Conservation (phyloP, 2,797 vertebrate species). For the Sitta carolinensis region DNA sequence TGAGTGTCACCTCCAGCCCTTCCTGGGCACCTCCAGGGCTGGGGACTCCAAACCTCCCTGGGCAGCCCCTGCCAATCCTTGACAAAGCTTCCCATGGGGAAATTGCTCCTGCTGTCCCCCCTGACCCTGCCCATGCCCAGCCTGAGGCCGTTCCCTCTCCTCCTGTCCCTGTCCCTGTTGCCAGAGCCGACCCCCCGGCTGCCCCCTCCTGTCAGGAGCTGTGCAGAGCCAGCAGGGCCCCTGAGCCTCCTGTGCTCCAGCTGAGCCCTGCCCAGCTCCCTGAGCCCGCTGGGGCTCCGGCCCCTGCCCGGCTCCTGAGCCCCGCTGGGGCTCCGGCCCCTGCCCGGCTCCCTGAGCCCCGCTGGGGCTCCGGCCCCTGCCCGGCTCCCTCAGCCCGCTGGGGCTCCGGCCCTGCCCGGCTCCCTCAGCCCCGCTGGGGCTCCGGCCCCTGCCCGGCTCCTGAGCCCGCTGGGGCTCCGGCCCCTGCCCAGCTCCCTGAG, state of each 20-base stretch:
- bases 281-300: too few species aligned
- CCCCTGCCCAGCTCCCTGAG: too few species aligned
- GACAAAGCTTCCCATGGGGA: fast-evolving
- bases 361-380: too few species aligned
- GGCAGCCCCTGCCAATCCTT: fast-evolving
- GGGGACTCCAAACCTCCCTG: background rate
- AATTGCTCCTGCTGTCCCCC: background rate
- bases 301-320: too few species aligned
- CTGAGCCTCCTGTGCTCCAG: background rate
- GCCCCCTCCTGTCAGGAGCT: background rate
- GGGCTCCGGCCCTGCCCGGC: too few species aligned
- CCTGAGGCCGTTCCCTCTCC: background rate
- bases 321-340: too few species aligned
- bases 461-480: background rate
- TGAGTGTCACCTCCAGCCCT: fast-evolving
- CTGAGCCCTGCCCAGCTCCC: background rate
- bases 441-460: too few species aligned
- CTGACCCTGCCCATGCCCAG: background rate
- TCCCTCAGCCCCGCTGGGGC: too few species aligned
- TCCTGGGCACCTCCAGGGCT: background rate
- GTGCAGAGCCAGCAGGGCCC: background rate
- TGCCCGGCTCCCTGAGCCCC: too few species aligned
- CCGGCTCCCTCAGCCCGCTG: too few species aligned
- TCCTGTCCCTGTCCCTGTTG: background rate
- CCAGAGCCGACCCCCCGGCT: background rate